phyloP scores from a whole-genome alignment of 2,888 invertebrate species.

The Scaptomyza caliginosa region DNA sequence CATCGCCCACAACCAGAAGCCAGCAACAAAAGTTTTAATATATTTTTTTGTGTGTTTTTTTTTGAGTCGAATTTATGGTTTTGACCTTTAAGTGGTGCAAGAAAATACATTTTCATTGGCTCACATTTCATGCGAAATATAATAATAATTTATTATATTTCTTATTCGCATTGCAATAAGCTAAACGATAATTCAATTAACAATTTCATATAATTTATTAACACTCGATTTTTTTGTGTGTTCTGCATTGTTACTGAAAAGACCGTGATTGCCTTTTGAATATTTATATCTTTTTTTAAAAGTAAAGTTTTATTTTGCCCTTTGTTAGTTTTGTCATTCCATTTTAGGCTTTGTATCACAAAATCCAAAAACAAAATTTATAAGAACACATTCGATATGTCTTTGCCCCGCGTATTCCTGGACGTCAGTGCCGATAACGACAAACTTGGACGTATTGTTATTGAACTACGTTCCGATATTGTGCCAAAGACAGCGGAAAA shows the following conservation, averaged over 20 bases:
- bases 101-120: conserved; percentile 40
- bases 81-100: conserved; percentile 46
- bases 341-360: not conserved
- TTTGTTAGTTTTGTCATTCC: not conserved
- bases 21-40: conserved; percentile 7
- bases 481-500: conserved; percentile 98
- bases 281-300: not conserved
- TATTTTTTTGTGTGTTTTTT: conserved; percentile 16
- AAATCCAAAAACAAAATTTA: not conserved
- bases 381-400: not conserved
- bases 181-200: conserved; percentile 17
- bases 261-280: no score
- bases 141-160: conserved; percentile 23
- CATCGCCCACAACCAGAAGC: conserved; percentile 1
- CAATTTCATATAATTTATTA: not conserved
- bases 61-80: conserved; percentile 48
- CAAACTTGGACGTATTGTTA: conserved; percentile 40
- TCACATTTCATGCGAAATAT: conserved; percentile 12
- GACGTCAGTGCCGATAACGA: conserved; percentile 45
- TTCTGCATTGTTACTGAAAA: no score
- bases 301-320: not conserved
- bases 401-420: conserved; percentile 50
- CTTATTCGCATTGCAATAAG: conserved; percentile 8
- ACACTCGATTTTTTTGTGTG: not conserved
- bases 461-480: conserved; percentile 92